Base-by-base conservation (phyloP, 92 coral and sea anemone species). In the Zoanthus sociatus region DNA sequence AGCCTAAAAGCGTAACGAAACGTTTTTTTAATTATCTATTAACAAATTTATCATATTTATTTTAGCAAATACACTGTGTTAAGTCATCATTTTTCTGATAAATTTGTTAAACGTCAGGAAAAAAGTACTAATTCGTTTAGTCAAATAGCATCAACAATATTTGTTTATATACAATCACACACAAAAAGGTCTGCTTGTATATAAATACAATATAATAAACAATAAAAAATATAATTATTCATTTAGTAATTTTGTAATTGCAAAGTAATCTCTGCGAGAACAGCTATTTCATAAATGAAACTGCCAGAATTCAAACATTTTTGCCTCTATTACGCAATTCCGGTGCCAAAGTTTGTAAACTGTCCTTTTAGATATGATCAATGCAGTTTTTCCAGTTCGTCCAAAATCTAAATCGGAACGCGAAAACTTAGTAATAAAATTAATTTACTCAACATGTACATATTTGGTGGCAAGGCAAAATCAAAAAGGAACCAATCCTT, bases 191-290 rank as follows among this genome's bases (percentile, higher is more conserved):
- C 9, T 15, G 10, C 20, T 26, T 26, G 11, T 77, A 30, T 53
- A 21, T 54, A 51, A 77, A 54, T 7, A 51, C 53, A 51, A 77
- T 10, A 42, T 42, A 42, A 9, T 69, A 69, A 69, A 42, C 77
- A 55, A 73, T 16, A 31, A 51, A 63, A 77, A 51, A 77, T 7
- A 63, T 13, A 30, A 26, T 26, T 46, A 77, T 77, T 77, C 67
- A 21, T 61, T 79, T 79, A 9, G 56, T n/a, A 61, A 79, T 79
- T 81, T 63, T 46, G 61, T 81, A 64, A 81, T 81, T 72, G 46
- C 7, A 15, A 6, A 81, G 45, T 5, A 42, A 26, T 26, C 26
- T 26, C 42, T 37, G 2, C 42, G 42, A 26, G 2, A 42, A 67
- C 85, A 66, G 85, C 85, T 66, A 81, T 81, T 44, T 18, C 37